Conservation (phyloP, 2,797 vertebrate species). For the Chromobotia macracanthus region DNA sequence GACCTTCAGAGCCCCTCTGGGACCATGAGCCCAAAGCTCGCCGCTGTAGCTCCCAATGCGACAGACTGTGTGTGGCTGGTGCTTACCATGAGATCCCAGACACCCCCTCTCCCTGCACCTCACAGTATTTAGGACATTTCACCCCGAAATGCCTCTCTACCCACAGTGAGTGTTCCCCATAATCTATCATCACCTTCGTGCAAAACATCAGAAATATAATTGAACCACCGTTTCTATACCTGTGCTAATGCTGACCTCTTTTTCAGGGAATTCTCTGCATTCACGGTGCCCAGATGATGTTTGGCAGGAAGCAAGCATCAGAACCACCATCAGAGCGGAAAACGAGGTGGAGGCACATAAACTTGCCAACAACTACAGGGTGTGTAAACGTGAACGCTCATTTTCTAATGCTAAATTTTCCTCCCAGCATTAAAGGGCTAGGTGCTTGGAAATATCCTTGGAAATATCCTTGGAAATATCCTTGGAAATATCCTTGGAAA, state of each 20-base stretch:
- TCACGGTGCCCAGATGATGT: conserved; percentile 74
- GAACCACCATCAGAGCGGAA: conserved; percentile 81
- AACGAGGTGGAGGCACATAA: conserved; percentile 85
- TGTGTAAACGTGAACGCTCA: conserved; percentile 44
- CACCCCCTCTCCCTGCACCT: conserved; percentile 68
- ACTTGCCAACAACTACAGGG: conserved; percentile 88
- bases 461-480: conserved; percentile 70
- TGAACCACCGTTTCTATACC: not conserved
- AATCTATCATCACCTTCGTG: not conserved
- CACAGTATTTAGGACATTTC: conserved; percentile 71
- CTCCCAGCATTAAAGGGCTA: not conserved
- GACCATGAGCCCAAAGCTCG: conserved; percentile 57
- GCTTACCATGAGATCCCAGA: conserved; percentile 75
- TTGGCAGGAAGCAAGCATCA: conserved; percentile 78
- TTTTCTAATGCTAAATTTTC: no score
- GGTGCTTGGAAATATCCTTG: not conserved
- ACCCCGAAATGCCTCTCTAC: conserved; percentile 76
- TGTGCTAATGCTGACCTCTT: not conserved
- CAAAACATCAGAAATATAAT: not conserved
- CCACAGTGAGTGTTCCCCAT: conserved; percentile 61
- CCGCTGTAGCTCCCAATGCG: conserved; percentile 68
- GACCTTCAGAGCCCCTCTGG: conserved; percentile 65
- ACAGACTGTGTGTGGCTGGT: conserved; percentile 68
- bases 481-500: conserved; percentile 70
- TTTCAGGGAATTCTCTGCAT: conserved; percentile 60